A percentile compares a stretch with the other conserved stretches of the same genome.
These are phyloP conservation scores for Trypoxylus dichotomus DNA, from an alignment of 1,140 invertebrate genomes.

Conservation along the genomic window DNA sequence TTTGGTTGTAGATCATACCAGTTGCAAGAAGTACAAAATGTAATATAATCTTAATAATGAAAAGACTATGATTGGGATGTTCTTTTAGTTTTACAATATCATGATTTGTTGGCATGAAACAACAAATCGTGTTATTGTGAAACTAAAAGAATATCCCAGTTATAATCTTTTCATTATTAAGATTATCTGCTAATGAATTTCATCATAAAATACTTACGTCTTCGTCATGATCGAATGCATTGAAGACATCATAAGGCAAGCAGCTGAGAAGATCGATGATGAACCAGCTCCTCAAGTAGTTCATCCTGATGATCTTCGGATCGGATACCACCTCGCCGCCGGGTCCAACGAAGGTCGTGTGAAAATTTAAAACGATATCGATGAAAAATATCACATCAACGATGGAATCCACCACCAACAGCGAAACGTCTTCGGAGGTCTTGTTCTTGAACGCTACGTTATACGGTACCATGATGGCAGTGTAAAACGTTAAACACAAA, in stretches of 20 bases:
- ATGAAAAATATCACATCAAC: slow-evolving; percentile 99
- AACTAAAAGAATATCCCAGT: no score
- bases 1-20: no score
- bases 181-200: no score
- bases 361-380: slow-evolving; percentile 99
- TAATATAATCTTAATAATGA: no score
- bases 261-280: slow-evolving; percentile 98
- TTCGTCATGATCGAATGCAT: slow-evolving; percentile 99
- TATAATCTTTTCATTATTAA: no score
- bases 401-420: slow-evolving; percentile 96
- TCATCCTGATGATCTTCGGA: slow-evolving; percentile 96
- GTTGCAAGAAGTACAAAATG: no score
- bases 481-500: slow-evolving; percentile 99
- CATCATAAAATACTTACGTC: slow-evolving; percentile 71
- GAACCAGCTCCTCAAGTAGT: slow-evolving; percentile 99
- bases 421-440: slow-evolving; percentile 96
- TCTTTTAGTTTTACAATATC: no score
- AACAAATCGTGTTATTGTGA: no score
- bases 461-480: slow-evolving; percentile 99
- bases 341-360: slow-evolving; percentile 99
- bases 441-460: slow-evolving; percentile 99
- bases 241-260: slow-evolving; percentile 99
- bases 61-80: no score
- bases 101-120: no score
- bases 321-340: slow-evolving; percentile 98